Base-by-base conservation (phyloP, 2,888 invertebrate species). In the Cryptocheilus praepositus region DNA sequence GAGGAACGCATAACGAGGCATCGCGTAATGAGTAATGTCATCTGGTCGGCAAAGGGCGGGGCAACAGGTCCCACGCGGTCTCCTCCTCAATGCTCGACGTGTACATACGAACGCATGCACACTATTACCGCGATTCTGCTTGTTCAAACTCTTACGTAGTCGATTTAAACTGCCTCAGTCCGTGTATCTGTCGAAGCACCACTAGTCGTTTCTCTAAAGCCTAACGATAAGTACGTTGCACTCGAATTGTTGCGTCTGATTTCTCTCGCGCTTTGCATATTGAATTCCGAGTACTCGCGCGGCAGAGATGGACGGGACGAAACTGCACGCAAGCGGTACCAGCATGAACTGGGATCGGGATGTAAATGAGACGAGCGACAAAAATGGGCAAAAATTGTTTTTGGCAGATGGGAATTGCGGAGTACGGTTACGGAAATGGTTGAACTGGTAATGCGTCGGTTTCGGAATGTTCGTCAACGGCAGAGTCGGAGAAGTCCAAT, bases 11-110 rank as follows among this genome's bases (percentile, higher is more conserved):
- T 65, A 70, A 64, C 64, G 65, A 74, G 56, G 56, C 55, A 51
- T 52, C 56, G 68, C 59, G 70, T 80, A 82, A 82, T 78, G 79
- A 82, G 67, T 81, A 80, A 83, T 79, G 82, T 81, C 83, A 81
- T 79, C 81, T 81, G 77, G 70, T 64, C 71, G 58, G 73, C 57
- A 65, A 73, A 78, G 77, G 77, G 77, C 77, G 77, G 80, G 65
- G 72, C 67, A 72, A 64, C 77, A 71, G 81, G 77, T 81, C 81
- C 77, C 80, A 79, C 81, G 77, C 73, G 75, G 70, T 80, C 73
- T 75, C 68, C 36, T 36, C 56, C 44, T 58, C 56, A 61, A 64
- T 61, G 59, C 57, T 51, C 61, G 36, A 25, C 18, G 36, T n/a
- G 22, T 59, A 52, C 36, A 45, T 19, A 53, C 59, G 58, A 65